A percentile compares a stretch with the other conserved stretches of the same genome.
phyloP scores from a whole-genome alignment of 2,888 invertebrate genomes.

The Deilephila elpenor region DNA sequence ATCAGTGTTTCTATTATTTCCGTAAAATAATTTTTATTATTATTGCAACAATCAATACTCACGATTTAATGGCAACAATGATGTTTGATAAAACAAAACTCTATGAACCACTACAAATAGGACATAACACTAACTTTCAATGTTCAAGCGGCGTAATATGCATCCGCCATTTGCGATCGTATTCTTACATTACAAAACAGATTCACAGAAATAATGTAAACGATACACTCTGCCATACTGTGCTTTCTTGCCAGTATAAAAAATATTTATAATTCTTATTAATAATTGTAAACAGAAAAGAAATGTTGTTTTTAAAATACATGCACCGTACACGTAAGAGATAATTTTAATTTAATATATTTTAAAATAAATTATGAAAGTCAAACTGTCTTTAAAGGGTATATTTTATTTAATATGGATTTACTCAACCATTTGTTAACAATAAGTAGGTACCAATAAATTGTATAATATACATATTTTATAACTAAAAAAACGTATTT shows the following conservation, averaged over 20 bases:
- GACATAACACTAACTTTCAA: neutral
- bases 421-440: too few relatives aligned
- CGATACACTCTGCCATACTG: neutral
- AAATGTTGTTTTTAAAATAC: too few relatives aligned
- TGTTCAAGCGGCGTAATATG: conserved; percentile 22
- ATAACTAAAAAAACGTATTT: too few relatives aligned
- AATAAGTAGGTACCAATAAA: too few relatives aligned
- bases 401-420: too few relatives aligned
- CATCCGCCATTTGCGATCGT: conserved; percentile 37
- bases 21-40: conserved; percentile 62
- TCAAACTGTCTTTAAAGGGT: too few relatives aligned
- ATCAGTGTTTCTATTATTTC: conserved; percentile 75
- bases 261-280: neutral
- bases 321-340: too few relatives aligned
- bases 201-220: neutral
- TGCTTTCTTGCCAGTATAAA: conserved; percentile 6
- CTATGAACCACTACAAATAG: neutral
- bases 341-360: too few relatives aligned
- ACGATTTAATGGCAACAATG: conserved; percentile 78
- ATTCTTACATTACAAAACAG: neutral
- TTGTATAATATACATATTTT: too few relatives aligned
- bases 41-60: conserved; percentile 79
- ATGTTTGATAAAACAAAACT: conserved; percentile 33
- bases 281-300: neutral
- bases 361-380: too few relatives aligned